Conservation (phyloP, 2,113 vertebrate species). For the Scalopus aquaticus region DNA sequence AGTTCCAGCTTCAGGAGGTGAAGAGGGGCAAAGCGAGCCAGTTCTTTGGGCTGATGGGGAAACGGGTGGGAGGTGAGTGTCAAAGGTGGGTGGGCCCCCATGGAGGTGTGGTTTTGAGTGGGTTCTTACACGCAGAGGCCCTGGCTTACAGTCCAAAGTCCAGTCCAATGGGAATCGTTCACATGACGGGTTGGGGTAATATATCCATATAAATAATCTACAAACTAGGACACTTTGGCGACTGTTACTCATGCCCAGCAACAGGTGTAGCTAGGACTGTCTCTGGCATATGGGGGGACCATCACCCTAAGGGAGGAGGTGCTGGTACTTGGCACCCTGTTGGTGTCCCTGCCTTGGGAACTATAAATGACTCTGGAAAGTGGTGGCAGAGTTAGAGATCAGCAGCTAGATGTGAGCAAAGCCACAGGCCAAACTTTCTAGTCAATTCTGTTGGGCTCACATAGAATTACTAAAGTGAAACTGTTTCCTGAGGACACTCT, state of each 20-base stretch:
- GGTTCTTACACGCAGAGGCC: not conserved
- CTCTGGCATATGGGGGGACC: no score
- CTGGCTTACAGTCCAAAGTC: not conserved
- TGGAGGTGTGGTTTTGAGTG: not conserved
- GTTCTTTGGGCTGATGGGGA: constrained; percentile 93
- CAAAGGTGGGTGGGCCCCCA: not conserved
- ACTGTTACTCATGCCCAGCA: not conserved
- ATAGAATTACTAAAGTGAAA: not conserved
- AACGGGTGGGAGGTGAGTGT: constrained; percentile 77
- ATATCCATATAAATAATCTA: not conserved
- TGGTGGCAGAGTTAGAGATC: not conserved
- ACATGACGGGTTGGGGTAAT: not conserved
- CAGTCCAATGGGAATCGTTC: not conserved
- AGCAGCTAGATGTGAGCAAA: not conserved
- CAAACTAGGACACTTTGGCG: not conserved
- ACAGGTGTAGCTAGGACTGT: not conserved
- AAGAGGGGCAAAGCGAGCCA: constrained; percentile 87
- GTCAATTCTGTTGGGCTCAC: not conserved
- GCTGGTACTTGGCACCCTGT: not conserved
- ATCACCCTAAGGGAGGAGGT: not conserved
- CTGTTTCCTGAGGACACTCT: not conserved
- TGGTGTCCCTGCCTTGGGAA: not conserved
- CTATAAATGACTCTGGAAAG: not conserved
- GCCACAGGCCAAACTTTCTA: not conserved
- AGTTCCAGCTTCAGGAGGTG: constrained; percentile 73